Base-by-base conservation (phyloP, 2,888 invertebrate genomes). In the Microplitis deprimator region DNA sequence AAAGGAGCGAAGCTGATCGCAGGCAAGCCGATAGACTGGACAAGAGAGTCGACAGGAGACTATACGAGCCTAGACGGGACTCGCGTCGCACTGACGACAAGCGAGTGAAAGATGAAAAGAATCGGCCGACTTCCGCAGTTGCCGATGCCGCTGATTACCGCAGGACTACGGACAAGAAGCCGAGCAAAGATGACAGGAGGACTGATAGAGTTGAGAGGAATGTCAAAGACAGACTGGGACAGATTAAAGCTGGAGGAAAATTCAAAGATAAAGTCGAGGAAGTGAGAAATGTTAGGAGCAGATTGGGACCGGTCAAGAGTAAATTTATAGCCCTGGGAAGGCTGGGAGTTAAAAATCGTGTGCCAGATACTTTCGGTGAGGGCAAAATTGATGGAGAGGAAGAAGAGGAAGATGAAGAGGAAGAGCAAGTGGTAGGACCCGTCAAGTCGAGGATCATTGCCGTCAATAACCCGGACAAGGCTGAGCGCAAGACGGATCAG, bases 281-380 rank as follows among this genome's bases (percentile, higher is more conserved):
- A 8, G 39, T 4, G 71, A 8, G 72, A 69, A 41, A 68, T 72
- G 61, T 64, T 83, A 89, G 86, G 82, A 85, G 86, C 69, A 81
- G 89, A 74, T 76, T 89, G 62, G 89, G 88, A 59, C 80, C 81
- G 2, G 76, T 78, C 29, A 82, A 77, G 7, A 79, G 72, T 62
- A 79, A 78, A 76, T 79, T 79, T 71, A 77, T 77, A 39, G 69
- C 75, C 7, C 20, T 50, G 6, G 77, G 69, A 50, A 75, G 75
- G 68, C 71, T 79, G 59, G 79, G 64, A 50, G 20, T 77, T 1
- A 50, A 50, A 50, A 13, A 13, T 50, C 50, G 50, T 29, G 75
- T 73, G 1, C 67, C 68, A n/a, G 72, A 92, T 5, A 93, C 93
- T 80, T 93, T 93, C 86, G 93, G 93, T 81, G 94, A 94, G 86